A percentile compares a stretch with the other conserved stretches of the same genome.
Evolutionary conservation across 2,113 vertebrate species (phyloP).

Genomic region (Parus major): DNA sequence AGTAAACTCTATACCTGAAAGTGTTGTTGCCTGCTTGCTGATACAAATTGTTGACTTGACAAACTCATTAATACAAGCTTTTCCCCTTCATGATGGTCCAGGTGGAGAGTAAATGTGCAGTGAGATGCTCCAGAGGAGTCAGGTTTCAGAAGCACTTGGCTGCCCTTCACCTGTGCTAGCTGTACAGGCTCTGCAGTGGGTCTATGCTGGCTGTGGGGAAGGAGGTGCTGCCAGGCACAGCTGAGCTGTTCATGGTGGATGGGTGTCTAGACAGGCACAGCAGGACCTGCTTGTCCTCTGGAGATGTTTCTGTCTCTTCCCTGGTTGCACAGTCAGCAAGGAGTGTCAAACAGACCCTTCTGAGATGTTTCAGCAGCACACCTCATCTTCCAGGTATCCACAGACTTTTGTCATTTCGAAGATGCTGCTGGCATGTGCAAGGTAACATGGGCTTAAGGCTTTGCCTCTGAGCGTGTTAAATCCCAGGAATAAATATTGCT

Average conservation of each 20-base stretch:
- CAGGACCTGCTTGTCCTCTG: not conserved
- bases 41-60: not conserved
- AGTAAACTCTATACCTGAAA: not conserved
- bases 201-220: not conserved
- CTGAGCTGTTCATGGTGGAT: not conserved
- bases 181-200: not conserved
- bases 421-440: not conserved
- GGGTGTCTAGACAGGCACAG: not conserved
- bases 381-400: not conserved
- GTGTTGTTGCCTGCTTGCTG: not conserved
- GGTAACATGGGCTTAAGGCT: not conserved
- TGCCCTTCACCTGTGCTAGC: accelerated
- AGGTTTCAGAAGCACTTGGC: not conserved
- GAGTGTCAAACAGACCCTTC: not conserved
- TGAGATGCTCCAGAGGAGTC: not conserved
- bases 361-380: not conserved
- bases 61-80: not conserved
- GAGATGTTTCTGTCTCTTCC: not conserved
- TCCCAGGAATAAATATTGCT: not conserved
- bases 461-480: not conserved
- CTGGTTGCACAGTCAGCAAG: not conserved
- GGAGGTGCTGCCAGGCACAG: not conserved
- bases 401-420: not conserved
- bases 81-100: not conserved
- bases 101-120: not conserved